phyloP scores from a whole-genome alignment of 2,113 vertebrate species.

The Laticauda laticaudata region DNA sequence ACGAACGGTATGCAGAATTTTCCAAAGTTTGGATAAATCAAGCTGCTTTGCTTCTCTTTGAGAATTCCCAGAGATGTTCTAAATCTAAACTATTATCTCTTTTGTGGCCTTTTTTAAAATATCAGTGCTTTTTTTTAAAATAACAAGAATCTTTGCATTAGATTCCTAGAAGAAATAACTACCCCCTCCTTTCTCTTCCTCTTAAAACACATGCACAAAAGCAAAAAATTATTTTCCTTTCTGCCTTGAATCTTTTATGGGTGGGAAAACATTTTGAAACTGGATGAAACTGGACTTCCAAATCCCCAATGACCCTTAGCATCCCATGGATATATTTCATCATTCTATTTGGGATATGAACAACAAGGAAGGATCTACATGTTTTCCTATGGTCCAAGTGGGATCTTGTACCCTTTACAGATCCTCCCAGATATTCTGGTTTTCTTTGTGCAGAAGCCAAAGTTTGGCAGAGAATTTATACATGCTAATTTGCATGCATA shows the following conservation, averaged over 20 bases:
- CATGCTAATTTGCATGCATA: background rate
- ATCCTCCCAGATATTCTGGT: background rate
- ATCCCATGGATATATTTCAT: slow-evolving; percentile 1
- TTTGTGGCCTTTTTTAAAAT: background rate
- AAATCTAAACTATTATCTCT: slow-evolving; percentile 15
- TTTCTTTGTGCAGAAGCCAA: background rate
- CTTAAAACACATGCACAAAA: background rate
- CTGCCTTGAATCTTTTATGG: accelerated
- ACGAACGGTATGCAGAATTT: background rate
- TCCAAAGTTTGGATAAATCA: background rate
- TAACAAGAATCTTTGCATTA: background rate
- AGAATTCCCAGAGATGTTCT: background rate
- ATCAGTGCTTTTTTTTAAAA: background rate
- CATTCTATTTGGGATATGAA: slow-evolving; percentile 5
- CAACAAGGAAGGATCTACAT: background rate
- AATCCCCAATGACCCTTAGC: background rate
- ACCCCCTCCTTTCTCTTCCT: background rate
- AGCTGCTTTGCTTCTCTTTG: background rate
- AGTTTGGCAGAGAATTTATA: background rate
- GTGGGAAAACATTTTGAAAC: slow-evolving; percentile 27
- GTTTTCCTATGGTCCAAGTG: background rate
- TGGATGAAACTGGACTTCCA: background rate
- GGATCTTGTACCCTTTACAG: background rate
- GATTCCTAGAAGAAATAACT: slow-evolving; percentile 26
- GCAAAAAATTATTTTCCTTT: accelerated